A percentile compares a stretch with the other conserved stretches of the same genome.
Conservation (phyloP, 2,113 vertebrate genomes). For the Candoia aspera region DNA sequence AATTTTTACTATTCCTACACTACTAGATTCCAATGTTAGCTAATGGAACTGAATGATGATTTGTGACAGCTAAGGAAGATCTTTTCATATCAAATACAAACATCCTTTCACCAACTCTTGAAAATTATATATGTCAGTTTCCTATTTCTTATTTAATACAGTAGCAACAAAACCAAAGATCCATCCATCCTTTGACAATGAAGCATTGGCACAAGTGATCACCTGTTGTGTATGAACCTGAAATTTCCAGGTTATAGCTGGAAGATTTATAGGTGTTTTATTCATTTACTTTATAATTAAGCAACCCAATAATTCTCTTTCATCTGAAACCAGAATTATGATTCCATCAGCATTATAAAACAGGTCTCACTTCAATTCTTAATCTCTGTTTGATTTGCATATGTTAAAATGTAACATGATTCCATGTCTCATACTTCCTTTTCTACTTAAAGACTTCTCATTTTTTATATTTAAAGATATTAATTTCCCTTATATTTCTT, state of each 20-base stretch:
- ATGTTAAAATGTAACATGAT: not conserved
- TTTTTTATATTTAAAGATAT: too few relatives aligned
- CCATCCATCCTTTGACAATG: conserved; percentile 14
- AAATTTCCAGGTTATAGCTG: not conserved
- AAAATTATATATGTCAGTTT: conserved; percentile 25
- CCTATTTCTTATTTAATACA: conserved; percentile 24
- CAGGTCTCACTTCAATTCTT: not conserved
- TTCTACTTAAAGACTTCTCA: not conserved
- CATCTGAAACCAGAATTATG: not conserved
- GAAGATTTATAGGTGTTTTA: conserved; percentile 23
- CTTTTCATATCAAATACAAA: not conserved
- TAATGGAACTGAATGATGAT: not conserved
- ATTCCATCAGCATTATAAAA: not conserved
- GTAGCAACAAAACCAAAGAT: conserved; percentile 6
- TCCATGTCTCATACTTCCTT: not conserved
- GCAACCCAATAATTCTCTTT: conserved; percentile 4
- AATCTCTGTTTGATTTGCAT: not conserved
- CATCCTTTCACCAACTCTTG: not conserved
- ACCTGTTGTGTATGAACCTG: not conserved
- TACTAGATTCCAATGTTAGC: not conserved
- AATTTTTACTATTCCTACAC: not conserved
- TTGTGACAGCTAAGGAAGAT: not conserved
- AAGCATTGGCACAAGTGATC: conserved; percentile 7
- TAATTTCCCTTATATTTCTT: too few relatives aligned
- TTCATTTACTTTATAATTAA: conserved; percentile 19